Percentiles rank a stretch among this genome's conserved stretches.
Conservation (phyloP, 2,888 invertebrate genomes). For the Nycteola revayana region DNA sequence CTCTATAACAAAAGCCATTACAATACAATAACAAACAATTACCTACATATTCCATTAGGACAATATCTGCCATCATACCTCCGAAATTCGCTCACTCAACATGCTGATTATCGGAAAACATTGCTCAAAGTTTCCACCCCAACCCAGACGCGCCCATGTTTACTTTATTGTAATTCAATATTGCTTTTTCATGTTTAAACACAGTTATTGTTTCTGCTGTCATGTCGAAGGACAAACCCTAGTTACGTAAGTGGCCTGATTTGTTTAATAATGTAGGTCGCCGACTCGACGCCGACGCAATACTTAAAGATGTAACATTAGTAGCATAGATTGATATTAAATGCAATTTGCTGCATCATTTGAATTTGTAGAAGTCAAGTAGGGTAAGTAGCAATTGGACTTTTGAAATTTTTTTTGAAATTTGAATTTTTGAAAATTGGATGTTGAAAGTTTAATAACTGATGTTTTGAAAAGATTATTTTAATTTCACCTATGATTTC, state of each 20-base stretch:
- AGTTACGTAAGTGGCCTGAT: constrained; percentile 54
- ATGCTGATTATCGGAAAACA: constrained; percentile 17
- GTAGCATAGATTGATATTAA: constrained; percentile 22
- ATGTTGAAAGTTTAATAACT: no score
- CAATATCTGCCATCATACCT: constrained; percentile 7
- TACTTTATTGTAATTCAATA: constrained; percentile 11
- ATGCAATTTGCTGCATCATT: constrained; percentile 28
- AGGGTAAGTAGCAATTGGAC: no score
- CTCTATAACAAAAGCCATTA: no score
- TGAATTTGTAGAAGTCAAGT: no score
- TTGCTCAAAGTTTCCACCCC: constrained; percentile 7
- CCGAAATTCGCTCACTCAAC: constrained; percentile 11
- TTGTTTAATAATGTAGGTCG: constrained; percentile 51
- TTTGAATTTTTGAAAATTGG: no score
- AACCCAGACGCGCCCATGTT: constrained; percentile 16
- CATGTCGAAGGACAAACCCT: constrained; percentile 47
- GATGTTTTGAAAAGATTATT: no score
- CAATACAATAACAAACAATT: no score
- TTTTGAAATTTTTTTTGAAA: no score
- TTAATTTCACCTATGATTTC: no score
- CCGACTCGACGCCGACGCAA: constrained; percentile 35
- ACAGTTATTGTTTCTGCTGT: constrained; percentile 33
- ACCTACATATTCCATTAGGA: constrained; percentile 3
- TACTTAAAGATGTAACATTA: constrained; percentile 21
- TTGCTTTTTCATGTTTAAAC: constrained; percentile 21